phyloP scores from a whole-genome alignment of 1,140 invertebrate genomes.

The Drosophila parvula region DNA sequence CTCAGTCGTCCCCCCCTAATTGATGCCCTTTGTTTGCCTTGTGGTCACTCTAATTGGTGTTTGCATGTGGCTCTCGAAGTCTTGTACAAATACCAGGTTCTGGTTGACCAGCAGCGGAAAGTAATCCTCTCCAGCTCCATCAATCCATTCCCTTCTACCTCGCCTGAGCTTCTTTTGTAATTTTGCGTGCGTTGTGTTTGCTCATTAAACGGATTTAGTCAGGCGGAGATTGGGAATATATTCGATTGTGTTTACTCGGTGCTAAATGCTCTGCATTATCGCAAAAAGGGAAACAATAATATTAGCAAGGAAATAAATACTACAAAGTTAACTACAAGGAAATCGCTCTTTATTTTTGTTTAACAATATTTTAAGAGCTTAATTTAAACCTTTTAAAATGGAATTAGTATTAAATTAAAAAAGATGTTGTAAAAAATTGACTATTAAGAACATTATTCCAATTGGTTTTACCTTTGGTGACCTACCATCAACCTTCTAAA shows the following conservation, averaged over 20 bases:
- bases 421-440: no score
- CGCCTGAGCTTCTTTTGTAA: conserved; percentile 61
- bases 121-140: conserved; percentile 8
- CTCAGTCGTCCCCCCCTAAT: conserved; percentile 60
- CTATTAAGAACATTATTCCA: no score
- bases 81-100: conserved; percentile 66
- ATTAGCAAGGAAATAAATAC: background rate
- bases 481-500: background rate
- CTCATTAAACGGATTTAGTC: conserved; percentile 76
- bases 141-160: background rate
- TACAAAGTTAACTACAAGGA: background rate
- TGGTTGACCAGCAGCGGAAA: conserved; percentile 59
- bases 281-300: background rate
- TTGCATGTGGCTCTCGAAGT: conserved; percentile 76
- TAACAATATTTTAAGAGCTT: background rate
- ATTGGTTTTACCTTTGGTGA: no score
- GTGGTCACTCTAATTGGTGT: conserved; percentile 82
- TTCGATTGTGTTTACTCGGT: background rate
- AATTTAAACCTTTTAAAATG: background rate
- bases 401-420: no score
- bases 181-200: conserved; percentile 81
- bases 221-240: conserved; percentile 16
- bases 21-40: conserved; percentile 77
- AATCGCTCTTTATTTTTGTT: background rate
- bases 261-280: conserved; percentile 17